Base-by-base conservation (phyloP, 2,113 vertebrate genomes). In the Mirza zaza region DNA sequence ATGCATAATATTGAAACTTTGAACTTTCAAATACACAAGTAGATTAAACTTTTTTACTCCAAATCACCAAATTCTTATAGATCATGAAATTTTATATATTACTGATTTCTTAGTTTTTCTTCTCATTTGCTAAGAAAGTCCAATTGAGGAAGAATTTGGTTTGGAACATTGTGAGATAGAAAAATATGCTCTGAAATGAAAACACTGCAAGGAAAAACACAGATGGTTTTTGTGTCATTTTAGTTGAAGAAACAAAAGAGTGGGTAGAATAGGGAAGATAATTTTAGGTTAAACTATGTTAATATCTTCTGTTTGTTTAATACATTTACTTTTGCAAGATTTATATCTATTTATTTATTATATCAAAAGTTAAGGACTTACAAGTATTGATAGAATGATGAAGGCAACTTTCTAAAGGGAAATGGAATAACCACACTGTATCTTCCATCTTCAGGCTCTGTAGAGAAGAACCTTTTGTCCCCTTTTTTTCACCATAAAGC, bases 71-170 rank as follows among this genome's bases (percentile, higher is more conserved):
- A 48, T 90, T 92, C 29, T 59, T 85, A 23, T 13, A 92, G 45
- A 73, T 55, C 36, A 34, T 52, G 8, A 81, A 50, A 93, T 45
- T 87, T 32, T 87, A 21, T 32, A 52, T 63, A 42, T 70, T 55
- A 50, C 6, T 21, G 1, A 36, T 59, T 52, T 84, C 36, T 94
- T 73, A 71, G 18, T 42, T 75, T 88, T 89, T 85, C 67, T 84
- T 77, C 81, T 90, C n/a, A 76, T 76, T 83, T 95, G 7, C 57
- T 96, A 63, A 96, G 85, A 90, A 93, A 96, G 73, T 17, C 23
- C 63, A 91, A 59, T 57, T 39, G 48, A 92, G 73, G 76, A 93
- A 67, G 36, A 87, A 42, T 36, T 83, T 67, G 86, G 45, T 80
- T 71, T 93, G 34, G 45, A 70, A 82, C 91, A 65, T 11, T 88